phyloP scores from a whole-genome alignment of 2,888 invertebrate genomes.

The Tryphoninae sp. region DNA sequence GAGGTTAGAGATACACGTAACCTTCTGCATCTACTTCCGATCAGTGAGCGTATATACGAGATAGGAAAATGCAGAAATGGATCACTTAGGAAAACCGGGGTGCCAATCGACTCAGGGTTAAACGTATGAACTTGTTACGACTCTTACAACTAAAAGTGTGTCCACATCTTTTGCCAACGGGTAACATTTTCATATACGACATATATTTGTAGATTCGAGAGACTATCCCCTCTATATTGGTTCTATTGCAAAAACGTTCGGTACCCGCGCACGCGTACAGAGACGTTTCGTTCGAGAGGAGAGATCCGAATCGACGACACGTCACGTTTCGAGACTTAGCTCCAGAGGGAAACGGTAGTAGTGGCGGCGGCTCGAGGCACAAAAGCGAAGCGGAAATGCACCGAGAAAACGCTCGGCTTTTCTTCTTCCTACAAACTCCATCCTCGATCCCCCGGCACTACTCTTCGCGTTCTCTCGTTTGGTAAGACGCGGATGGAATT shows the following conservation, averaged over 20 bases:
- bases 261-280: neutral
- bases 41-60: slow-evolving; percentile 19
- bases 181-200: neutral
- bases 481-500: slow-evolving; percentile 69
- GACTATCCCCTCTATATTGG: neutral
- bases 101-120: too few species aligned
- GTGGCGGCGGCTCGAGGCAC: neutral
- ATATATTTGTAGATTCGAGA: neutral
- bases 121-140: too few species aligned
- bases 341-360: neutral
- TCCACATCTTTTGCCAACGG: neutral
- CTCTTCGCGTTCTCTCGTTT: slow-evolving; percentile 50
- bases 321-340: neutral
- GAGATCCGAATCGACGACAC: neutral
- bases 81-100: too few species aligned
- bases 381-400: neutral
- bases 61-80: too few species aligned
- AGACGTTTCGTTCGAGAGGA: neutral
- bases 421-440: slow-evolving; percentile 1
- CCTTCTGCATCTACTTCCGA: slow-evolving; percentile 53
- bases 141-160: too few species aligned
- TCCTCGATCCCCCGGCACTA: neutral
- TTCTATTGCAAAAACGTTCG: neutral
- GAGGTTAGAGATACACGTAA: slow-evolving; percentile 31
- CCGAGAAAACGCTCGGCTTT: neutral